phyloP scores from a whole-genome alignment of 2,888 invertebrate species.

The Pristionchus arcanus region DNA sequence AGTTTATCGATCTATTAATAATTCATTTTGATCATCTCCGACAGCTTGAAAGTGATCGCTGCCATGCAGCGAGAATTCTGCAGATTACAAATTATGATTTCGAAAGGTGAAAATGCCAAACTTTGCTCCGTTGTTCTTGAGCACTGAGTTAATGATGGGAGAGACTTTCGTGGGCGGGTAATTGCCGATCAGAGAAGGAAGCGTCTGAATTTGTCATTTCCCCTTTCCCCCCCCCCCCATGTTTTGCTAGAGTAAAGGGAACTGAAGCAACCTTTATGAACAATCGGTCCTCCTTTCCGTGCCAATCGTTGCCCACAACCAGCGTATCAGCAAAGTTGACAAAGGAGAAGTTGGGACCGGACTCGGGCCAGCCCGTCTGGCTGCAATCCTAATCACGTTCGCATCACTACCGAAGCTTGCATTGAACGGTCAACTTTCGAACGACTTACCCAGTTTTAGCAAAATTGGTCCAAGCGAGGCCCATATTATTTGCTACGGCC shows the following conservation, averaged over 20 bases:
- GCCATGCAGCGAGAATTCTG: constrained; percentile 38
- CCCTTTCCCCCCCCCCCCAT: no score
- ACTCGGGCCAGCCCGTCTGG: constrained; percentile 19
- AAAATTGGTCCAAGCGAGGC: constrained; percentile 19
- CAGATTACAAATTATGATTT: not conserved
- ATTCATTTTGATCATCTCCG: not conserved
- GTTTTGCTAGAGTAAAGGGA: no score
- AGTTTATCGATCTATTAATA: not conserved
- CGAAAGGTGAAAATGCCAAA: not conserved
- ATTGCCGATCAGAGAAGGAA: constrained; percentile 7
- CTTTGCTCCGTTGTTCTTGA: constrained; percentile 31
- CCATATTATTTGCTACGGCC: constrained; percentile 28
- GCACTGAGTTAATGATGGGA: not conserved
- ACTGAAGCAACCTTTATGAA: not conserved
- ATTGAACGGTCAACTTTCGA: not conserved
- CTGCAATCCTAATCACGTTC: not conserved
- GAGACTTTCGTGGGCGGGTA: constrained; percentile 34
- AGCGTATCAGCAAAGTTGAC: constrained; percentile 11
- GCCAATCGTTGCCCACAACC: not conserved
- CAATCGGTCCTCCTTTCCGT: constrained; percentile 10
- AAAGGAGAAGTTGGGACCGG: not conserved
- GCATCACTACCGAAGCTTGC: no score
- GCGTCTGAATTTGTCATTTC: not conserved
- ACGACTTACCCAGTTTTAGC: not conserved
- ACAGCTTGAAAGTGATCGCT: not conserved